phyloP scores from a whole-genome alignment of 2,888 invertebrate species.

The Serrognathus titanus region DNA sequence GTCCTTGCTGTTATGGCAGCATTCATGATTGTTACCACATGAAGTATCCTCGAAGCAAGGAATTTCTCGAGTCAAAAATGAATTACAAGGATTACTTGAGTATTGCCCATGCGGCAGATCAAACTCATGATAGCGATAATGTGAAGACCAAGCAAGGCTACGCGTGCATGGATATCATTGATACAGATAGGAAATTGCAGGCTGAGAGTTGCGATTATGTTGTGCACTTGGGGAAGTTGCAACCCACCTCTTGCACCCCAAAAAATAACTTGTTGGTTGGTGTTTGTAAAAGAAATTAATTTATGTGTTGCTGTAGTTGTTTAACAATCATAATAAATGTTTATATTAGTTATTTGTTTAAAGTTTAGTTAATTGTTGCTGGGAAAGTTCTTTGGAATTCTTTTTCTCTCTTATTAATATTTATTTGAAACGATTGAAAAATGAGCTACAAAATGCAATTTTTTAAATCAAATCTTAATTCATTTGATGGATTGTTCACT shows the following conservation, averaged over 20 bases:
- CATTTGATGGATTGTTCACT: no score
- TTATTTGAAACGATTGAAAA: no score
- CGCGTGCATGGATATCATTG: conserved; percentile 83
- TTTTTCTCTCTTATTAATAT: no score
- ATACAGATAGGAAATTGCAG: conserved; percentile 75
- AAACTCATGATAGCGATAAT: conserved; percentile 76
- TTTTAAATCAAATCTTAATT: no score
- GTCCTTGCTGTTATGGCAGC: conserved; percentile 93
- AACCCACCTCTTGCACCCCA: conserved; percentile 81
- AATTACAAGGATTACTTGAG: conserved; percentile 63
- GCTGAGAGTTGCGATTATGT: conserved; percentile 74
- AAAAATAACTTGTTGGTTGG: conserved; percentile 88
- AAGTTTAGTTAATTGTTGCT: background rate
- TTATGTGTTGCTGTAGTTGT: background rate
- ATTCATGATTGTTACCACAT: conserved; percentile 78
- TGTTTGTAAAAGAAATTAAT: conserved; percentile 24
- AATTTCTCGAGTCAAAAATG: conserved; percentile 44
- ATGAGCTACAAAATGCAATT: no score
- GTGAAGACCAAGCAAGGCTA: conserved; percentile 72
- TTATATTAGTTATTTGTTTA: conserved; percentile 1
- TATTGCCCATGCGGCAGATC: conserved; percentile 88
- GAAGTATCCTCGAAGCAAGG: conserved; percentile 76
- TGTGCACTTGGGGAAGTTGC: conserved; percentile 71
- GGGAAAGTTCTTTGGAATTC: background rate
- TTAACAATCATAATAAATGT: background rate